Evolutionary conservation across 1,140 invertebrate genomes (phyloP).

Genomic region (Dendroctonus ponderosae): DNA sequence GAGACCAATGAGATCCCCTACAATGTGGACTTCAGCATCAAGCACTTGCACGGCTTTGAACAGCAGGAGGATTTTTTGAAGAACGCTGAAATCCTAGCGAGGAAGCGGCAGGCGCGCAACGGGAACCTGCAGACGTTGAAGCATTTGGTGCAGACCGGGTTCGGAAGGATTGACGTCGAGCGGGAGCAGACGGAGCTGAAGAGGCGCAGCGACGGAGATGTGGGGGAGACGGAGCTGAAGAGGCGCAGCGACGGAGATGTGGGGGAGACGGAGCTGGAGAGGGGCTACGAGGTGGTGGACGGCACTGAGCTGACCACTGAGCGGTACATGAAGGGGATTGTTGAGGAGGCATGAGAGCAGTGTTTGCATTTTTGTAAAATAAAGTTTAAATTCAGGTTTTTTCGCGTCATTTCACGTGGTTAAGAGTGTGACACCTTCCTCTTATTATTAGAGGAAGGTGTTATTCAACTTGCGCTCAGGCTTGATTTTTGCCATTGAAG

Average conservation of each 20-base stretch:
- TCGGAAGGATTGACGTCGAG: slow-evolving; percentile 45
- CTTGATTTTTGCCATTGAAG: too few species aligned
- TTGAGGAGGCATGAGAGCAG: slow-evolving; percentile 51
- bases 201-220: slow-evolving; percentile 51
- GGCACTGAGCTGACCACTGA: slow-evolving; percentile 53
- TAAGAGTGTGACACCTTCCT: too few species aligned
- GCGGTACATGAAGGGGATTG: slow-evolving; percentile 59
- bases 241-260: slow-evolving; percentile 52
- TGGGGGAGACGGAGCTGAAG: slow-evolving; percentile 57
- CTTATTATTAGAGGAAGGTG: too few species aligned
- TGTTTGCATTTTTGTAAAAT: too few species aligned
- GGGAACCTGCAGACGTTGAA: slow-evolving; percentile 45
- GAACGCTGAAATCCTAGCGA: slow-evolving; percentile 18
- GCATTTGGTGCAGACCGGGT: slow-evolving; percentile 46
- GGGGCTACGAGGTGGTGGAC: slow-evolving; percentile 57
- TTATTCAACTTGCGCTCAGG: too few species aligned
- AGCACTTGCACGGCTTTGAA: slow-evolving; percentile 55
- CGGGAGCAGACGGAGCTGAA: slow-evolving; percentile 30
- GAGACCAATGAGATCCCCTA: slow-evolving; percentile 57
- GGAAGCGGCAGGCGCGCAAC: slow-evolving; percentile 38
- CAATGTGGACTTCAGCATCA: slow-evolving; percentile 44
- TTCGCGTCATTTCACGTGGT: too few species aligned
- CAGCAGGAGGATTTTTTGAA: slow-evolving; percentile 45
- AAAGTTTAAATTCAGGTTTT: too few species aligned
- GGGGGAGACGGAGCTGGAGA: slow-evolving; percentile 57